phyloP scores from a whole-genome alignment of 2,888 invertebrate species.

The Diabrotica balteata region DNA sequence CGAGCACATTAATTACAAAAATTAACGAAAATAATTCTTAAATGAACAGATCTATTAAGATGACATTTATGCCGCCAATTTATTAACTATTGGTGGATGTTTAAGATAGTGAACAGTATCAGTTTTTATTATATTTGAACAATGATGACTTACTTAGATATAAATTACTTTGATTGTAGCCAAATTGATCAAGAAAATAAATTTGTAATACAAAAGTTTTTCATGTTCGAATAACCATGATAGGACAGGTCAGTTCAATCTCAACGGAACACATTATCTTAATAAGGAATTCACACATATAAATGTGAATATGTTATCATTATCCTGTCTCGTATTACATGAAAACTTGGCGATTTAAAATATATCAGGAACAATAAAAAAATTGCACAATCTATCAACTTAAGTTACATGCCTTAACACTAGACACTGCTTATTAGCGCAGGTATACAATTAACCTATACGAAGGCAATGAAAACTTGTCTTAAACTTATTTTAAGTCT shows the following conservation, averaged over 20 bases:
- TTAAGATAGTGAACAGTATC: no score
- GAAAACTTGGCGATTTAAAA: conserved; percentile 16
- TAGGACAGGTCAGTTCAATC: background rate
- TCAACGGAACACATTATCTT: conserved; percentile 4
- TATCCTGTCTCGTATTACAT: conserved; percentile 9
- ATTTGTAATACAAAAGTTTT: background rate
- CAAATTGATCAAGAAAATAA: background rate
- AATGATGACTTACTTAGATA: conserved; percentile 16
- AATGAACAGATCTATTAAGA: no score
- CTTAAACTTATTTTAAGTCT: no score
- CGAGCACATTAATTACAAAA: no score
- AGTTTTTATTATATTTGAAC: background rate
- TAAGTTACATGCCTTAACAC: background rate
- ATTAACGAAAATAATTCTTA: no score
- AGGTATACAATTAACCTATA: no score
- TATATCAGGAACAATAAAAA: conserved; percentile 7
- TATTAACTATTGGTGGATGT: no score
- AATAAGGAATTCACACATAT: conserved; percentile 12
- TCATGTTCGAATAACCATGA: conserved; percentile 1
- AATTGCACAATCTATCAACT: conserved; percentile 8
- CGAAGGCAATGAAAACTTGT: no score
- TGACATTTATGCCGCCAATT: no score
- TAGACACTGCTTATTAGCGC: no score
- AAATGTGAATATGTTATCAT: conserved; percentile 9
- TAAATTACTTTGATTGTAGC: background rate